A percentile compares a stretch with the other conserved stretches of the same genome.
phyloP scores from a whole-genome alignment of 1,140 invertebrate species.

The Gonatopus flavifemur region DNA sequence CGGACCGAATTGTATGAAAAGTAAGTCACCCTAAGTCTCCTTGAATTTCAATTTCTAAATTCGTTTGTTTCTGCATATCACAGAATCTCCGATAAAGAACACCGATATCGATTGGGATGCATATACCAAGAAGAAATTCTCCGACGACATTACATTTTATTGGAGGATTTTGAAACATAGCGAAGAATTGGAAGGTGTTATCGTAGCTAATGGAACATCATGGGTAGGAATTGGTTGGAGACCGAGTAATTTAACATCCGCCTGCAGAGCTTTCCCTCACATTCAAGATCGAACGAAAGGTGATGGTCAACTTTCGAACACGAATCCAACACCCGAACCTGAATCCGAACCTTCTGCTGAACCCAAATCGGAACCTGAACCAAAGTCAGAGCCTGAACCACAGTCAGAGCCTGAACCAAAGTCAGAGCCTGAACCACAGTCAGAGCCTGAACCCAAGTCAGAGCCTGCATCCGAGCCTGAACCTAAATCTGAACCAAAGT shows the following conservation, averaged over 20 bases:
- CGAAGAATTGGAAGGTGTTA: conserved; percentile 81
- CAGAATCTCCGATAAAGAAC: conserved; percentile 68
- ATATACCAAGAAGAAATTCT: conserved; percentile 73
- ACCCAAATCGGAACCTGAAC: conserved; percentile 50
- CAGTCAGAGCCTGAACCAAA: conserved; percentile 35
- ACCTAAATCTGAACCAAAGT: conserved; percentile 46
- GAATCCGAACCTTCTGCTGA: conserved; percentile 51
- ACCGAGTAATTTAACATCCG: conserved; percentile 69
- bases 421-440: conserved; percentile 38
- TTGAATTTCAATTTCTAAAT: too few relatives aligned
- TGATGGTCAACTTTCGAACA: too few relatives aligned
- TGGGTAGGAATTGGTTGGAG: conserved; percentile 87
- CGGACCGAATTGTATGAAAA: conserved; percentile 75
- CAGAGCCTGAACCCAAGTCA: conserved; percentile 16
- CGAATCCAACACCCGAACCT: conserved; percentile 41
- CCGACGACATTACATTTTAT: conserved; percentile 73
- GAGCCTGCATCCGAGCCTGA: conserved; percentile 49
- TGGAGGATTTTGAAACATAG: conserved; percentile 80
- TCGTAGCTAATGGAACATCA: conserved; percentile 80
- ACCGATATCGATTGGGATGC: conserved; percentile 66
- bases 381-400: conserved; percentile 41
- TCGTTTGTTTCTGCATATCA: conserved; percentile 26
- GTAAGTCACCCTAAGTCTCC: conserved; percentile 57
- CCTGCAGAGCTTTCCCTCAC: conserved; percentile 76
- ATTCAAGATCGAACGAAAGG: conserved; percentile 55